phyloP scores from a whole-genome alignment of 2,888 invertebrate species.

The Cerastoderma edule region DNA sequence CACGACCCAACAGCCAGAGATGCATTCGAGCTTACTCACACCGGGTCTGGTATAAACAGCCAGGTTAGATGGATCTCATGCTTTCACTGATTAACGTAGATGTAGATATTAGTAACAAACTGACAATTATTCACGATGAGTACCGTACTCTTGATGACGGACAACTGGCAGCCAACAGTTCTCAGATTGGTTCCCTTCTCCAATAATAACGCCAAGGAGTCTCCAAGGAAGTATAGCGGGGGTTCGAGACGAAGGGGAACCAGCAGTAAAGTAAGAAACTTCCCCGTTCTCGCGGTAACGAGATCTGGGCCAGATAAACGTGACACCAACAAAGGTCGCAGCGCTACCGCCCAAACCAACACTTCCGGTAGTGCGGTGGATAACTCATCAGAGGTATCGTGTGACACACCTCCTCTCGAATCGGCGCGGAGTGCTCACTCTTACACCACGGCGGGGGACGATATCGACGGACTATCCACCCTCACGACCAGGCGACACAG shows the following conservation, averaged over 20 bases:
- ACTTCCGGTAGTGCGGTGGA: neutral
- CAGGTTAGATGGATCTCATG: neutral
- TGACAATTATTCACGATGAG: conserved; percentile 54
- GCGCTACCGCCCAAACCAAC: neutral
- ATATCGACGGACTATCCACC: neutral
- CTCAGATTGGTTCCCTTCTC: conserved; percentile 73
- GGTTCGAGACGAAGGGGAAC: neutral
- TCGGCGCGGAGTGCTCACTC: conserved; percentile 1
- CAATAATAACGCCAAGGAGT: conserved; percentile 60
- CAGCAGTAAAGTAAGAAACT: conserved; percentile 34
- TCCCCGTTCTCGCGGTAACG: conserved; percentile 65
- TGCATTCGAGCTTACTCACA: too few relatives aligned
- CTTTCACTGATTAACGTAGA: neutral
- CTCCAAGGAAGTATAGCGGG: conserved; percentile 16
- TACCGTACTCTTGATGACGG: conserved; percentile 66
- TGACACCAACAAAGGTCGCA: conserved; percentile 37
- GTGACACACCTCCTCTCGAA: too few relatives aligned
- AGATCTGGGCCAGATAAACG: conserved; percentile 33
- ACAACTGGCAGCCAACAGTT: conserved; percentile 72
- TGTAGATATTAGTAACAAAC: neutral
- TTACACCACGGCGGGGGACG: neutral
- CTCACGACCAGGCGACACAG: conserved; percentile 13
- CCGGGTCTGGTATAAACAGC: neutral
- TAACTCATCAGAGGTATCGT: conserved; percentile 5
- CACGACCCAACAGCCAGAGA: too few relatives aligned